These are phyloP conservation scores for Eupristina koningsbergeri DNA, from an alignment of 1,140 invertebrate species.

Conservation along the genomic window DNA sequence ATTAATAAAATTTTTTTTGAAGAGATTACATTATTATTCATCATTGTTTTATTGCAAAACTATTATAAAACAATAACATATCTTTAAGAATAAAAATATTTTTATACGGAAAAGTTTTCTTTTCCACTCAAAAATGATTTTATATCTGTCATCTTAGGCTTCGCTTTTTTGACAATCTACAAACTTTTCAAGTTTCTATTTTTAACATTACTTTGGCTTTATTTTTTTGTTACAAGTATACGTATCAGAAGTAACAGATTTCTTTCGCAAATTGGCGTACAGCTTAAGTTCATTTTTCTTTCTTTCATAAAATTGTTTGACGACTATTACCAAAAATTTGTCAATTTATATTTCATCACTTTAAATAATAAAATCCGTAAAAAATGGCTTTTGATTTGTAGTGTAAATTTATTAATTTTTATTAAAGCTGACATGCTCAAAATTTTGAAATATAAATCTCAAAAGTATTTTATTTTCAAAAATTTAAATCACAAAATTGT, in stretches of 20 bases:
- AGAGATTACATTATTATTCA: background rate
- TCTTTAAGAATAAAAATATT: too few relatives aligned
- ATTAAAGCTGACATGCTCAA: too few relatives aligned
- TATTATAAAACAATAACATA: background rate
- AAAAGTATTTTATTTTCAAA: too few relatives aligned
- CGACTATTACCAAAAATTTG: slow-evolving; percentile 22
- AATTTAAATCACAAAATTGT: too few relatives aligned
- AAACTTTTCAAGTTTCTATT: background rate
- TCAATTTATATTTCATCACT: slow-evolving; percentile 10
- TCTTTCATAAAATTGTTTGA: background rate
- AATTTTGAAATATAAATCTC: too few relatives aligned
- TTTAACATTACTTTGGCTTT: background rate
- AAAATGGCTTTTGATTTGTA: background rate
- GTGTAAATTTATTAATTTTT: too few relatives aligned
- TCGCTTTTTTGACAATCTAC: background rate
- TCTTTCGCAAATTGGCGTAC: background rate
- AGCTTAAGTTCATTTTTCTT: slow-evolving; percentile 30
- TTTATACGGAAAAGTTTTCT: too few relatives aligned
- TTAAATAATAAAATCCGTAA: background rate
- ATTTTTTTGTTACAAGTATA: background rate
- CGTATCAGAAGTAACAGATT: background rate
- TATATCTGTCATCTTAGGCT: background rate
- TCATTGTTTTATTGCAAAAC: background rate
- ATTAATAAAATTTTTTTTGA: background rate
- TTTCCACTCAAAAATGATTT: background rate